Conservation (phyloP, 2,888 invertebrate genomes). For the Cataglyphis albicans region DNA sequence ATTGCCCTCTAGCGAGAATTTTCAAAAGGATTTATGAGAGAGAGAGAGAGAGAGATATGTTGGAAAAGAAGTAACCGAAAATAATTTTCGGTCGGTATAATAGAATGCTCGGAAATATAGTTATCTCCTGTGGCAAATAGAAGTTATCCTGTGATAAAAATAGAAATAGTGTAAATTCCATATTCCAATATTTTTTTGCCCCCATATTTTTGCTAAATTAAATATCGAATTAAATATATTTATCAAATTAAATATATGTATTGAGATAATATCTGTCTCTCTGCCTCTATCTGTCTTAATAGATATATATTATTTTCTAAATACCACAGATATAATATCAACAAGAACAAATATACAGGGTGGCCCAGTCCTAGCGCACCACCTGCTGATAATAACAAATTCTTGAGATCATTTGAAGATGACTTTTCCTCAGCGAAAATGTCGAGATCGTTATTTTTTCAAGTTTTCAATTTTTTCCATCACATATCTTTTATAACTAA, state of each 20-base stretch:
- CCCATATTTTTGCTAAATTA: background rate
- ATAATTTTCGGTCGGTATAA: constrained; percentile 17
- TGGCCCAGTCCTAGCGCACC: no score
- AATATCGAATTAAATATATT: background rate
- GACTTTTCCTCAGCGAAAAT: no score
- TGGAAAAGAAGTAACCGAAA: constrained; percentile 20
- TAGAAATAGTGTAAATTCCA: background rate
- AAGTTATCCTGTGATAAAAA: background rate
- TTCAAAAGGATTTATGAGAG: background rate
- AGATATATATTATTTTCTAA: background rate
- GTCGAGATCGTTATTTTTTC: no score
- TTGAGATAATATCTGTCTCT: background rate
- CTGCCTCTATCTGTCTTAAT: no score
- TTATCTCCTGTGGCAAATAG: background rate
- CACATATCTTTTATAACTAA: no score
- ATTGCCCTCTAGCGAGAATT: constrained; percentile 34
- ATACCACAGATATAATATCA: background rate
- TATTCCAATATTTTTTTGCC: background rate
- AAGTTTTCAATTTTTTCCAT: no score
- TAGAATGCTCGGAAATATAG: background rate
- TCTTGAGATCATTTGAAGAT: no score
- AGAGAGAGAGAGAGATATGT: background rate
- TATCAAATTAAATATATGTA: background rate
- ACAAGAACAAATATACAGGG: background rate
- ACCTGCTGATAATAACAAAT: no score